Base-by-base conservation (phyloP, 92 coral and sea anemone species). In the Montipora capitata region DNA sequence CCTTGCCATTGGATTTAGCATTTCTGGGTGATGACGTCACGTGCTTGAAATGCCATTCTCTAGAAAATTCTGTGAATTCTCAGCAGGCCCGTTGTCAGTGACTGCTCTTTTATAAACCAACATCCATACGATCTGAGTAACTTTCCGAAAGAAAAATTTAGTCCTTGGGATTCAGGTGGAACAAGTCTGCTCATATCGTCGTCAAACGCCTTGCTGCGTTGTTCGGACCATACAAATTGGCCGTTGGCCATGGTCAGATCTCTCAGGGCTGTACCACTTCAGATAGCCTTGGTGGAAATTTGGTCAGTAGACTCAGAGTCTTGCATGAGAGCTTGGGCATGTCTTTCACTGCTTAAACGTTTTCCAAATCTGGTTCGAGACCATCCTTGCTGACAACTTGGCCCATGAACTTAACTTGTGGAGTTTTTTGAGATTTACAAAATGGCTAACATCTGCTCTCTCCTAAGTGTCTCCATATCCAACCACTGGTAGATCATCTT, bases 231-330 rank as follows among this genome's bases (percentile, higher is more conserved):
- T 13, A 67, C 54, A 38, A 88, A 88, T 14, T 48, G 72, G 41
- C 77, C 83, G 68, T 81, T 65, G 40, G 73, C 73, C 48, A 52
- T 44, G 17, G 89, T 79, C 17, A 88, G 80, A 73, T 69, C 80
- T 35, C 88, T 81, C n/a, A 63, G 51, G 8, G 83, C 44, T 82
- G 74, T 52, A 88, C 27, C 27, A 20, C 27, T 20, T 20, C 27
- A 20, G 27, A 20, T 20, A 20, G 27, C 27, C 27, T 20, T 82
- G 41, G 82, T 88, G 11, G 92, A 62, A n/a, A 88, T 65, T 49
- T 89, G 84, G 40, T 89, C 76, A 62, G 84, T 76, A 62, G 84
- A 89, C 10, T 84, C 92, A 38, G 84, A 90, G 45, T 76, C 88
- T 83, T 83, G 44, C 5, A 40, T 17, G 88, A 49, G 7, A 69